Evolutionary conservation across 2,797 vertebrate species (phyloP), one percentile per base, ranked within the genome.

Genomic region (Gymnoscopelus braueri): DNA sequence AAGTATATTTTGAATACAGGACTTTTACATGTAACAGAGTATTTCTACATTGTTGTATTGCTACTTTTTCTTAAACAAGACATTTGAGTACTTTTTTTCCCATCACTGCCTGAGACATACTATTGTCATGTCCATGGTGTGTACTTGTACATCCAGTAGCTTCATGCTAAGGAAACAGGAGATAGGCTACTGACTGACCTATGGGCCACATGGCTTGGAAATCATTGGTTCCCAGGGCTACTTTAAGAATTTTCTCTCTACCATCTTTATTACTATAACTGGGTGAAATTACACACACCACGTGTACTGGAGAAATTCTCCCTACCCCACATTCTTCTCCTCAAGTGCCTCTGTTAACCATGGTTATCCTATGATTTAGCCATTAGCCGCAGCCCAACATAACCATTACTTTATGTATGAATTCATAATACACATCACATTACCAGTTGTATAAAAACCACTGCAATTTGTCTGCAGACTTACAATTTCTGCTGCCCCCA

Each of bases 381-480:
- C 70, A 85, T 85, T 79, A 81, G 71, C 82, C 83, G 76, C 82
- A 80, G 58, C 71, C 77, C 80, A 74, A 77, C 69, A 70, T 82
- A 84, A 77, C 77, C 75, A 84, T 86, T 83, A 82, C 62, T 83
- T 80, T 52, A 52, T 26, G 69, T 69, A 82, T 52, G 64, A 77
- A 84, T 84, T 83, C 75, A 72, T 77, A 77, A 83, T 65, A 77
- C 71, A 85, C 69, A 69, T 74, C 65, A 65, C 71, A 82, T 86
- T 81, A 80, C 70, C 77, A 78, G 80, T 82, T 84, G 78, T 64
- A 70, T 69, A 70, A 81, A 87, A 87, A 85, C 74, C 71, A 55
- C 80, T 67, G 72, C 71, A 81, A 85, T 86, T 88, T 88, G 85
- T 88, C 77, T 26, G 14, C 44, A 61, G 79, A 72, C 76, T 72